Conservation (phyloP, 2,888 invertebrate species). For the Megamerina dolium region DNA sequence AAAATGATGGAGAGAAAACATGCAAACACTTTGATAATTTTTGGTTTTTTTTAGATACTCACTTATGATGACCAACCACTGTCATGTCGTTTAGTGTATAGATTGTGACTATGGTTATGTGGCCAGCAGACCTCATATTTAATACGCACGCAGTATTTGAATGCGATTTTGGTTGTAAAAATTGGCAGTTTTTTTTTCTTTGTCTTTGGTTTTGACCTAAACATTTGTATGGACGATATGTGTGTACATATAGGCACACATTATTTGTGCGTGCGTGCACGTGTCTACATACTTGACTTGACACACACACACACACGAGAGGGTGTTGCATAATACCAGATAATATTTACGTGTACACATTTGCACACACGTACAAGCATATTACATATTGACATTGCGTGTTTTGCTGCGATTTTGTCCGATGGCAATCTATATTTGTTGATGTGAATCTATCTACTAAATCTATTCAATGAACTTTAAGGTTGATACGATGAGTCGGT, state of each 20-base stretch:
- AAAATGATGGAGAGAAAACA: too few species aligned
- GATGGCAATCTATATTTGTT: background rate
- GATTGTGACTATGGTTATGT: too few species aligned
- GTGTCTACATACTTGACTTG: background rate
- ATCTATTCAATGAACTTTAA: too few species aligned
- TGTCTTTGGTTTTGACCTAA: constrained; percentile 7
- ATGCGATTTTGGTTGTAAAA: constrained; percentile 10
- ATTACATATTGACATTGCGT: constrained; percentile 10
- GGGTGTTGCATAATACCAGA: too few species aligned
- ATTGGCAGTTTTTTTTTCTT: background rate
- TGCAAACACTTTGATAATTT: too few species aligned
- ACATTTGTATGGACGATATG: background rate
- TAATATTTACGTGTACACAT: too few species aligned
- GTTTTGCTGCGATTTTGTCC: background rate
- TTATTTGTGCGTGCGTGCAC: background rate
- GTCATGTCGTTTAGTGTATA: too few species aligned
- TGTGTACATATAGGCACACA: background rate
- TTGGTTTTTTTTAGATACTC: too few species aligned
- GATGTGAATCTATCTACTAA: background rate
- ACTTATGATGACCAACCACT: too few species aligned
- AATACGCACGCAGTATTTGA: constrained; percentile 11
- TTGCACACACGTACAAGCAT: background rate
- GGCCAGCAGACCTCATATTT: too few species aligned
- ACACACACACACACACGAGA: too few species aligned
- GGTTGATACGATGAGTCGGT: too few species aligned